These are phyloP conservation scores for Gallinago nigripennis DNA, from an alignment of 2,797 vertebrate species.

Conservation along the genomic window DNA sequence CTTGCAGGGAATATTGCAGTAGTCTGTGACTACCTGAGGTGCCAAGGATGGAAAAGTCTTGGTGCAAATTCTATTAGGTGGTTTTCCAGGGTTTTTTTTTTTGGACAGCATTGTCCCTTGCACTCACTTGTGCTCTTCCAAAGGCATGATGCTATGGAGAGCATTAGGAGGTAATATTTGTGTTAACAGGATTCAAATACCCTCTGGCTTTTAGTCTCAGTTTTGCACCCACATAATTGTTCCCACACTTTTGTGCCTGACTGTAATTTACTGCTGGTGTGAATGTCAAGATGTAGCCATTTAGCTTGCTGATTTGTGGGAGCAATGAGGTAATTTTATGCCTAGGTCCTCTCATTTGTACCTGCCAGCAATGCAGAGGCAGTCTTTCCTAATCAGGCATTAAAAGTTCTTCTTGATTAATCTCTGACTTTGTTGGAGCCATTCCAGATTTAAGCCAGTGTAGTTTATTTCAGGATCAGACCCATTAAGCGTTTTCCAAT, in stretches of 20 bases:
- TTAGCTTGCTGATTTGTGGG: constrained; percentile 66
- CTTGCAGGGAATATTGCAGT: neutral
- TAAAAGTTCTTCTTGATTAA: constrained; percentile 66
- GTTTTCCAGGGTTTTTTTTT: neutral
- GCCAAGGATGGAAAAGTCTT: neutral
- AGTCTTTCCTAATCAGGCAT: constrained; percentile 57
- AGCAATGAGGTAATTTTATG: constrained; percentile 66
- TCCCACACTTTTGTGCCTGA: constrained; percentile 4
- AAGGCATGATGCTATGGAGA: neutral
- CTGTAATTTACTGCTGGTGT: constrained; percentile 21
- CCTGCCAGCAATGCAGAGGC: constrained; percentile 46
- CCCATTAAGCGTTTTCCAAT: constrained; percentile 52
- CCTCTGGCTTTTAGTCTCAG: neutral
- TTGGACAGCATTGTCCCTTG: neutral
- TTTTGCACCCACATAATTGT: constrained; percentile 17
- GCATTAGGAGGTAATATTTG: neutral
- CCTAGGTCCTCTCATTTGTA: constrained; percentile 56
- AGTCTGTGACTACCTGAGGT: neutral
- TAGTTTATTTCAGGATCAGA: constrained; percentile 63
- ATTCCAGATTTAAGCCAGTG: constrained; percentile 46
- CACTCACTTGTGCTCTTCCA: neutral
- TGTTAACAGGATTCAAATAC: neutral
- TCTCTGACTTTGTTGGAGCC: constrained; percentile 48
- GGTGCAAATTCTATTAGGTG: neutral
- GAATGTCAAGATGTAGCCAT: constrained; percentile 46